Base-by-base conservation (phyloP, 1,140 invertebrate genomes). In the Cydia splendana region DNA sequence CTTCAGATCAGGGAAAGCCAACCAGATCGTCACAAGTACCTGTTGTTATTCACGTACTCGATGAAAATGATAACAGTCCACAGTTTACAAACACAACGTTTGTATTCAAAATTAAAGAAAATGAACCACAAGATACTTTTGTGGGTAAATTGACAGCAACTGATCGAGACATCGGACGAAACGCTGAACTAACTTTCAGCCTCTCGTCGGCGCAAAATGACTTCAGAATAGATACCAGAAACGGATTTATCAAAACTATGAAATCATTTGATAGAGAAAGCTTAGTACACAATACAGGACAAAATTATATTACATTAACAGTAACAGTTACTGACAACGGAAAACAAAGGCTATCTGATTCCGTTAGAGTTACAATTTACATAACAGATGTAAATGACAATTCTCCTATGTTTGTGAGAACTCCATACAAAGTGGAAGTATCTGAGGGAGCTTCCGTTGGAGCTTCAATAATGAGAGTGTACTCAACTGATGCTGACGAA, bases 51-150 rank as follows among this genome's bases (percentile, higher is more conserved):
- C 97, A 98, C 86, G 95, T 99, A 2, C 96, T 98, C 45, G 99
- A 99, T 93, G 98, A 98, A 90, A 99, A 99, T 89, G 98, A 99
- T 90, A 99, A 99, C 87, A 95, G 96, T 18, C 99, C 99, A 0
- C 95, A 96, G 85, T 98, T 98, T 87, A 96, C 95, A 1, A 98
- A 98, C 83, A 95, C 95, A 5, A 98, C 97, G 4, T 98, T 98
- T 85, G 95, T 95, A 57, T 98, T 98, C 85, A 96, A 95, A 87
- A 95, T 98, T 6, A 94, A 95, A n/a, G 98, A 98, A 93, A 98
- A 98, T 88, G 97, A 98, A 84, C 96, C 96, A 1, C 94, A 96
- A 0, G 97, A 98, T 89, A 97, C 97, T 0, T 98, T 98, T 89
- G 97, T 99, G 4, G 97, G 98, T 0, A 97, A 97, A 93, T 91